Percentiles rank a stretch among this genome's conserved stretches.
These are phyloP conservation scores for Drosophila nr. medialis DNA, from an alignment of 2,888 invertebrate genomes.

Conservation along the genomic window DNA sequence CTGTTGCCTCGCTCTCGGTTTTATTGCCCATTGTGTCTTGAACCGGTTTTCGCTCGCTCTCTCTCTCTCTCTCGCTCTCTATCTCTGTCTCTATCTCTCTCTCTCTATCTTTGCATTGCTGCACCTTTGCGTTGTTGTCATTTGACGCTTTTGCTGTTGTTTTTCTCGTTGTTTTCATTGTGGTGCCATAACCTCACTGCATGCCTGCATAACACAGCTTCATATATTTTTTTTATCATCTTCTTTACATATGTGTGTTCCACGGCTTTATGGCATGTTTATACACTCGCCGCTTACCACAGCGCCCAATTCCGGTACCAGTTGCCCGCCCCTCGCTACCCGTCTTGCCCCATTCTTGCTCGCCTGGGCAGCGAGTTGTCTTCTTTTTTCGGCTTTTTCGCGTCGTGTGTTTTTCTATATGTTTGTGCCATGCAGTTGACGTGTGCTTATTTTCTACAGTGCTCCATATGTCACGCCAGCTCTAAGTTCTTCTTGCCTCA, in stretches of 20 bases:
- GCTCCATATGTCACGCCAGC: conserved; percentile 75
- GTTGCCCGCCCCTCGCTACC: not conserved
- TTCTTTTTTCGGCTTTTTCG: conserved; percentile 62
- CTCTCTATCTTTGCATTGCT: conserved; percentile 17
- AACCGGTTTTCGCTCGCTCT: not conserved
- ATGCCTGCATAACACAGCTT: conserved; percentile 29
- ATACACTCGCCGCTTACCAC: conserved; percentile 59
- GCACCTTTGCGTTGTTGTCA: conserved; percentile 45
- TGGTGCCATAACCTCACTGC: conserved; percentile 22
- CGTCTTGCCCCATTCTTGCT: conserved; percentile 21
- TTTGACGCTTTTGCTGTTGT: conserved; percentile 17
- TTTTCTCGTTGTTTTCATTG: conserved; percentile 31
- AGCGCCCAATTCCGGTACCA: conserved; percentile 12
- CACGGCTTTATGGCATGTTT: conserved; percentile 69
- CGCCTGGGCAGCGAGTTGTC: conserved; percentile 29
- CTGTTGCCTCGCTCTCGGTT: not conserved
- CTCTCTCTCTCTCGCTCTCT: not conserved
- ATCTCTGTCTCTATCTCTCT: not conserved
- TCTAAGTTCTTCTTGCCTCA: conserved; percentile 40
- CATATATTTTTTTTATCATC: conserved; percentile 17
- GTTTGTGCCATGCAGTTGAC: conserved; percentile 78
- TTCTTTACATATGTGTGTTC: conserved; percentile 41
- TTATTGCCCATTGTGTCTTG: not conserved
- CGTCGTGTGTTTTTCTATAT: conserved; percentile 63
- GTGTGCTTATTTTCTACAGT: conserved; percentile 80